Evolutionary conservation across 2,888 invertebrate species (phyloP).

Genomic region (Meiosimyza platycephala): DNA sequence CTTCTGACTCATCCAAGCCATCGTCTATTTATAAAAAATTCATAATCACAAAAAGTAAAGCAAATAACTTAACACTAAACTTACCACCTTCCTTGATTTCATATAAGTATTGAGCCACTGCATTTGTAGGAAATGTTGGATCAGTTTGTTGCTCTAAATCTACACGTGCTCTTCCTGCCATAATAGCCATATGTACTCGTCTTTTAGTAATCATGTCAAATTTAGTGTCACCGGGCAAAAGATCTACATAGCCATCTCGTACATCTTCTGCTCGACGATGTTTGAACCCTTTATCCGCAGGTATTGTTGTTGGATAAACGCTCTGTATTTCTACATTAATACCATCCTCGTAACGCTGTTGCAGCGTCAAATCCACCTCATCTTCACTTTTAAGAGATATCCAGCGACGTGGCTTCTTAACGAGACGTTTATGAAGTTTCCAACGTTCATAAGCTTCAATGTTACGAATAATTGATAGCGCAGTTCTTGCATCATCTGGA

Average conservation of each 20-base stretch:
- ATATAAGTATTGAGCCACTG: slow-evolving; percentile 76
- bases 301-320: slow-evolving; percentile 70
- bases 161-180: slow-evolving; percentile 70
- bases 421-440: slow-evolving; percentile 70
- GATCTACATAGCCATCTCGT: slow-evolving; percentile 77
- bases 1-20: slow-evolving; percentile 56
- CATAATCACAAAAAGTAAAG: neutral
- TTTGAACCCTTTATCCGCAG: slow-evolving; percentile 68
- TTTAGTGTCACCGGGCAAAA: slow-evolving; percentile 70
- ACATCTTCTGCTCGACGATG: slow-evolving; percentile 71
- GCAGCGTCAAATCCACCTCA: slow-evolving; percentile 72
- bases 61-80: slow-evolving; percentile 3
- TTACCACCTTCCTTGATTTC: slow-evolving; percentile 62
- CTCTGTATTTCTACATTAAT: slow-evolving; percentile 77
- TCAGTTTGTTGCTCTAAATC: slow-evolving; percentile 75
- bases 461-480: slow-evolving; percentile 69
- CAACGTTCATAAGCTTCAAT: slow-evolving; percentile 68
- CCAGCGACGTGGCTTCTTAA: slow-evolving; percentile 72
- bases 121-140: slow-evolving; percentile 75
- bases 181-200: slow-evolving; percentile 71
- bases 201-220: slow-evolving; percentile 71
- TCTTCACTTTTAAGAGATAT: slow-evolving; percentile 73
- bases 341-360: slow-evolving; percentile 70
- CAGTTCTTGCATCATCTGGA: slow-evolving; percentile 64
- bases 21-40: slow-evolving; percentile 55